Conservation (phyloP, 2,113 vertebrate genomes). For the Leptobrachium leishanense region DNA sequence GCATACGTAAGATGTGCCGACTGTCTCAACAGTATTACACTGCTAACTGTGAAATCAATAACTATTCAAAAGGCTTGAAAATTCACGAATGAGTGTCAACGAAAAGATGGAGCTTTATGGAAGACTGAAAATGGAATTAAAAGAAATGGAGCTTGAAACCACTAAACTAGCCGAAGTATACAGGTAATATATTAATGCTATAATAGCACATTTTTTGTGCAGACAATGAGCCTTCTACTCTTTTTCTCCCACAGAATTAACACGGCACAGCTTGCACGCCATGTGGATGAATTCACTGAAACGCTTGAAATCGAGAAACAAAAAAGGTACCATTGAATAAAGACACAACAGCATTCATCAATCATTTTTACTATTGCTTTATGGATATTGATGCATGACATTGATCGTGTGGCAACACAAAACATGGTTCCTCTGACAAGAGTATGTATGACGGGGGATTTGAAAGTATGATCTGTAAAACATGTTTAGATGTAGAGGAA, state of each 20-base stretch:
- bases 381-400: too few species aligned
- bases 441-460: too few species aligned
- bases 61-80: constrained; percentile 51
- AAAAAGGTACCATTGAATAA: constrained; percentile 17
- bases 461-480: too few species aligned
- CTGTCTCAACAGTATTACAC: too few species aligned
- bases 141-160: constrained; percentile 54
- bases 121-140: constrained; percentile 52
- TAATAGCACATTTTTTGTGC: neutral
- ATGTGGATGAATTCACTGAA: constrained; percentile 18
- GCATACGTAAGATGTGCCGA: too few species aligned
- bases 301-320: constrained; percentile 21
- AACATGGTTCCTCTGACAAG: too few species aligned
- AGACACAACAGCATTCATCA: too few species aligned
- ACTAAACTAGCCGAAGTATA: constrained; percentile 33
- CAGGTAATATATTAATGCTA: neutral
- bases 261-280: neutral
- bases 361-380: too few species aligned
- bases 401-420: too few species aligned
- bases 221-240: neutral
- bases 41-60: neutral
- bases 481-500: too few species aligned
- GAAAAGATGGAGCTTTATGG: constrained; percentile 55
- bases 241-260: neutral
- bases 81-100: constrained; percentile 38